These are phyloP conservation scores for Stercorarius parasiticus DNA, from an alignment of 2,113 vertebrate genomes.

Conservation along the genomic window DNA sequence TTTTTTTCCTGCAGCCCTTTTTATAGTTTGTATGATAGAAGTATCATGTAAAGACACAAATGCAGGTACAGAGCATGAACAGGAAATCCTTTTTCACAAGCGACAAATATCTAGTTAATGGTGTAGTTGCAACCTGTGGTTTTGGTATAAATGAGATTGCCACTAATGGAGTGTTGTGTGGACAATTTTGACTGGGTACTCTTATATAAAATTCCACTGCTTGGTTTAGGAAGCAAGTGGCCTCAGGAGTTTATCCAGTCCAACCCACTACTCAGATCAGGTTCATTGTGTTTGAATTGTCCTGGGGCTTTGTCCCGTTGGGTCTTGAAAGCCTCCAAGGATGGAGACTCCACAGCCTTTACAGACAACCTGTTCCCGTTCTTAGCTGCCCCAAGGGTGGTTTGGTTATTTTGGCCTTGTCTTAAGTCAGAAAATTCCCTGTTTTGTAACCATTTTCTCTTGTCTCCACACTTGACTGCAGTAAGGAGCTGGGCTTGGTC, in stretches of 20 bases:
- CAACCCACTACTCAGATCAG: neutral
- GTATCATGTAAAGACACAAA: neutral
- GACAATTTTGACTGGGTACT: neutral
- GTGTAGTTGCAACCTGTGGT: neutral
- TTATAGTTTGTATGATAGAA: neutral
- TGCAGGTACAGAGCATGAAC: neutral
- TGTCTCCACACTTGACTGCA: neutral
- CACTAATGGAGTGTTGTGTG: neutral
- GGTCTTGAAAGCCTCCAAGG: neutral
- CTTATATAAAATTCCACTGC: neutral
- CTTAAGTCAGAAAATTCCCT: neutral
- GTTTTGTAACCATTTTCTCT: neutral
- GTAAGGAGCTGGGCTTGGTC: neutral
- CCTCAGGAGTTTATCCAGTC: neutral
- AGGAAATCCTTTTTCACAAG: neutral
- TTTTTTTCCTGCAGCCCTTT: neutral
- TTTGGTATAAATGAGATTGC: neutral
- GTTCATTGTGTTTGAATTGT: neutral
- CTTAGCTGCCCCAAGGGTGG: neutral
- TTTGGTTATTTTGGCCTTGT: neutral
- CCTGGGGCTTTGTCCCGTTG: neutral
- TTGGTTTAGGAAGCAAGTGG: neutral
- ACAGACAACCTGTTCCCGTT: neutral
- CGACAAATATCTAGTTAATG: neutral
- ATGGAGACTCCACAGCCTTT: neutral